Evolutionary conservation across 1,140 invertebrate species (phyloP), one percentile per base, ranked within the genome.

Genomic region (Procambarus clarkii): DNA sequence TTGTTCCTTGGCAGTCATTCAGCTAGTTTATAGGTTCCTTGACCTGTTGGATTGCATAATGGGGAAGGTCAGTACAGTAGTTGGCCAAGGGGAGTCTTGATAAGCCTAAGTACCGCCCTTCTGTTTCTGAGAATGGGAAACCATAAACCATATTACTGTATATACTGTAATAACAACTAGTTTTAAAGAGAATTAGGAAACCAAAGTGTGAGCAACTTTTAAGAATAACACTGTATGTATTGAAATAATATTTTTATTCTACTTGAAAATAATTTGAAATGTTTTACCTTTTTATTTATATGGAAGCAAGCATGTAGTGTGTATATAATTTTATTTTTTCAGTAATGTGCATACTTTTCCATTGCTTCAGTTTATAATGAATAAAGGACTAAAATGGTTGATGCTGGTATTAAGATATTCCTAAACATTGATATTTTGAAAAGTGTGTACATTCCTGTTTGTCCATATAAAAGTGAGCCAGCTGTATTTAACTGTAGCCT

Each of bases 271-370:
- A 4, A 21, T 11, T 13, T 69, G 3, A 45, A 58, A 58, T 83
- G 34, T 34, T 34, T 34, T 34, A 34, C 34, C 34, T 8, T 21
- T 34, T 74, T 34, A 74, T 83, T 69, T 60, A 69, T 64, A 69
- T 83, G 81, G 81, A 83, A 83, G 81, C 81, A 83, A 83, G 24
- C 7, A 44, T 83, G 81, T 83, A 83, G 81, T 83, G 81, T 83
- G 58, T 69, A 44, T 64, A 60, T 60, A 60, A 15, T 83, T 60
- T 69, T 83, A 69, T 45, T 18, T 64, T 15, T 46, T 34, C 44
- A 79, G 77, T 44, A 46, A 64, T 83, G 81, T 83, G 34, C 81
- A 83, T 83, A 64, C 50, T 83, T 64, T 69, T 83, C 81, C 15
- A 34, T 13, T n/a, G 7, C 24, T 18, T 77, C 64, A 69, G 4